Evolutionary conservation across 2,888 invertebrate species (phyloP).

Genomic region (Artemia sinica): DNA sequence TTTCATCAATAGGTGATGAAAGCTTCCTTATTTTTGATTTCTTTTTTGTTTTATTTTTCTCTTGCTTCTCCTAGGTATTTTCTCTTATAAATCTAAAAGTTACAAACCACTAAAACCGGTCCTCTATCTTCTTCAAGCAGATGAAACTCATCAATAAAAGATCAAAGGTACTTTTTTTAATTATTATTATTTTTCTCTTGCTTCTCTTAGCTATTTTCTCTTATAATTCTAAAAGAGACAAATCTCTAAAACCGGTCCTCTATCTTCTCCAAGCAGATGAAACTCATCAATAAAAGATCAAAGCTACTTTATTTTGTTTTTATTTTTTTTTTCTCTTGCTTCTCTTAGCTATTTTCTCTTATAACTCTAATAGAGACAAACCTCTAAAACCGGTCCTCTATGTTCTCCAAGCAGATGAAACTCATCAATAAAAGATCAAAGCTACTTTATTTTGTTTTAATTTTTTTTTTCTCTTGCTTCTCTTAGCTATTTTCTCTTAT

Average conservation of each 20-base stretch:
- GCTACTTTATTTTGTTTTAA: no score
- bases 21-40: no score
- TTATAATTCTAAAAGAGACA: background rate
- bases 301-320: constrained; percentile 64
- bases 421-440: constrained; percentile 88
- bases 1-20: no score
- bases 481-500: no score
- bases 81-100: no score
- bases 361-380: background rate
- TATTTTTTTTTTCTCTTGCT: no score
- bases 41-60: no score
- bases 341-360: no score
- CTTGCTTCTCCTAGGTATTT: no score
- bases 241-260: constrained; percentile 48
- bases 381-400: constrained; percentile 49
- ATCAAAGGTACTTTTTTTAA: constrained; percentile 74
- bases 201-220: no score
- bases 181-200: no score
- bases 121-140: constrained; percentile 76
- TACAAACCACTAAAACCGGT: constrained; percentile 39
- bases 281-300: constrained; percentile 97
- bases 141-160: constrained; percentile 96
- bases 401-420: constrained; percentile 89
- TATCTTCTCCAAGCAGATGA: constrained; percentile 77
- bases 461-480: no score